These are phyloP conservation scores for Drosophila niveifrons DNA, from an alignment of 2,888 invertebrate species.

Conservation along the genomic window DNA sequence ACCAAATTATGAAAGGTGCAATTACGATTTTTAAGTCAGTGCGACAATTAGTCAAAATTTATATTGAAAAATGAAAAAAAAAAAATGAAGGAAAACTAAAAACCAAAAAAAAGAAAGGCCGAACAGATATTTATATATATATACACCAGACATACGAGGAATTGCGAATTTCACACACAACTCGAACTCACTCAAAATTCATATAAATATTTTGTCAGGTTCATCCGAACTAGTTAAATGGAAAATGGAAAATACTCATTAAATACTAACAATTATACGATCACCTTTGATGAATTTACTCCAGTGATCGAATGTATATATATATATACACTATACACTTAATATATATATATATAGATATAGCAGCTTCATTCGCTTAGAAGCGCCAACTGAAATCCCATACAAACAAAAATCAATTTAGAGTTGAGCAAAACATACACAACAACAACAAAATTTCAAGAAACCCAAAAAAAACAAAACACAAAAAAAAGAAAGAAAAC, in stretches of 20 bases:
- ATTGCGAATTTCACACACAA: slow-evolving; percentile 55
- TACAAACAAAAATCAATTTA: slow-evolving; percentile 35
- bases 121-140: slow-evolving; percentile 56
- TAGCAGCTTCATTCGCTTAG: slow-evolving; percentile 56
- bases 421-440: slow-evolving; percentile 30
- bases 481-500: slow-evolving; percentile 9
- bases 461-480: slow-evolving; percentile 18
- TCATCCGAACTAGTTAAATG: slow-evolving; percentile 13
- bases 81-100: slow-evolving; percentile 19
- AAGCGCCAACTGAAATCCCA: slow-evolving; percentile 52
- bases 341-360: slow-evolving; percentile 35
- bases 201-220: slow-evolving; percentile 16
- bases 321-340: slow-evolving; percentile 29
- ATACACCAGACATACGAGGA: slow-evolving; percentile 49
- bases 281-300: slow-evolving; percentile 52
- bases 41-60: slow-evolving; percentile 72
- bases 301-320: slow-evolving; percentile 61
- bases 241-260: slow-evolving; percentile 35
- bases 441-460: slow-evolving; percentile 1
- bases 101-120: slow-evolving; percentile 10
- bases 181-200: slow-evolving; percentile 22
- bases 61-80: slow-evolving; percentile 40
- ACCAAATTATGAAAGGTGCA: slow-evolving; percentile 65
- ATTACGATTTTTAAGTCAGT: slow-evolving; percentile 71
- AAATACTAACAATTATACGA: slow-evolving; percentile 24